A percentile compares a stretch with the other conserved stretches of the same genome.
Evolutionary conservation across 2,113 vertebrate genomes (phyloP).

Genomic region (Otocyon megalotis): DNA sequence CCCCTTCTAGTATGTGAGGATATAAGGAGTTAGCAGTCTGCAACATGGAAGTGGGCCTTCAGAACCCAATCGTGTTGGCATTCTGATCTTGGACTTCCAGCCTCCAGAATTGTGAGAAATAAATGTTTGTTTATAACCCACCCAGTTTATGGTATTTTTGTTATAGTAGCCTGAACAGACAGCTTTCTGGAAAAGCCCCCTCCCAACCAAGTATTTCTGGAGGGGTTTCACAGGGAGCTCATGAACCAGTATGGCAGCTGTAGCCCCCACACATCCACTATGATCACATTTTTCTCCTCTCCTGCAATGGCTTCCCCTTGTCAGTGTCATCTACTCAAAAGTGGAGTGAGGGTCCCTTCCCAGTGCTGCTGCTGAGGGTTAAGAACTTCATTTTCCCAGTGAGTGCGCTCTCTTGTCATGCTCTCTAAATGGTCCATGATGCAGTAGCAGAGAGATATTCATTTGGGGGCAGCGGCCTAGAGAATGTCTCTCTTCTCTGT

Average conservation of each 20-base stretch:
- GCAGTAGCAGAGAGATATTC: not conserved
- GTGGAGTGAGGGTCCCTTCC: not conserved
- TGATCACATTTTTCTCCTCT: not conserved
- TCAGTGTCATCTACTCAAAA: conserved; percentile 28
- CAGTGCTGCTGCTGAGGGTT: not conserved
- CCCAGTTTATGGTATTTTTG: not conserved
- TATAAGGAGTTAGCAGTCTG: not conserved
- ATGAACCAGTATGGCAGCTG: not conserved
- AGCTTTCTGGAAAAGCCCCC: conserved; percentile 30
- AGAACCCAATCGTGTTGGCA: not conserved
- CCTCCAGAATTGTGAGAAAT: not conserved
- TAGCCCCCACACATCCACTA: not conserved
- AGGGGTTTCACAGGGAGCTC: not conserved
- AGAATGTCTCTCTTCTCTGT: conserved; percentile 48
- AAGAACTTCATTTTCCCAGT: conserved; percentile 22
- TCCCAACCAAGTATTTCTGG: conserved; percentile 10
- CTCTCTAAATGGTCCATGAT: conserved; percentile 27
- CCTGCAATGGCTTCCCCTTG: not conserved
- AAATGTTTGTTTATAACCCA: not conserved
- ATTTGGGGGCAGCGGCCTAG: conserved; percentile 8
- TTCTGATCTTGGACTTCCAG: not conserved
- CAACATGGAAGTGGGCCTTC: not conserved
- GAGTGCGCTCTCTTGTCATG: not conserved
- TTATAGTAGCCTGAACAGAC: not conserved
- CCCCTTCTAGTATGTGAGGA: not conserved